phyloP scores from a whole-genome alignment of 2,888 invertebrate genomes.

The Arrhopalites spinosus region DNA sequence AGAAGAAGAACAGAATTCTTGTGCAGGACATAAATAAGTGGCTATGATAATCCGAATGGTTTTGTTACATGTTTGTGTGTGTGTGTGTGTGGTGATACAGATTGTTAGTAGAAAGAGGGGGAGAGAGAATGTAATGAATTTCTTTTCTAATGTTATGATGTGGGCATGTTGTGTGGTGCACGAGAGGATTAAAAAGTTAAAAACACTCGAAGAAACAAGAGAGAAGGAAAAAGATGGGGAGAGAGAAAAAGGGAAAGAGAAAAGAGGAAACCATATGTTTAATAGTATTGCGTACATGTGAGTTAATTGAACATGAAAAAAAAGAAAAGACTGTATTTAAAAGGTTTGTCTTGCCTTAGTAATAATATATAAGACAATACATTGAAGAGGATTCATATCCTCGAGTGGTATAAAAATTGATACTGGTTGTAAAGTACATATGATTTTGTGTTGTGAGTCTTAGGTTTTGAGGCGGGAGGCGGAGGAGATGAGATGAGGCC shows the following conservation, averaged over 20 bases:
- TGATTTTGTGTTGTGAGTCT: background rate
- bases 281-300: background rate
- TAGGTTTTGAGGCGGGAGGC: constrained; percentile 22
- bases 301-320: constrained; percentile 28
- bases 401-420: too few relatives aligned
- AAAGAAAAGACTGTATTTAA: constrained; percentile 9
- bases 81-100: background rate
- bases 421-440: background rate
- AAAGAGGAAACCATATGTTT: constrained; percentile 3
- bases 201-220: background rate
- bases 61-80: background rate
- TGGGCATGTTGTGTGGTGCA: constrained; percentile 12
- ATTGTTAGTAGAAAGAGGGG: background rate
- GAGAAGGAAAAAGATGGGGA: background rate
- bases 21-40: background rate
- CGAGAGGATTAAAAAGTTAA: background rate
- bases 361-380: background rate
- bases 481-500: constrained; percentile 28
- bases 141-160: background rate
- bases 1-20: constrained; percentile 8
- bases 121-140: constrained; percentile 22
- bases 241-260: background rate
- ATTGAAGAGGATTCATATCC: too few relatives aligned
- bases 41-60: background rate
- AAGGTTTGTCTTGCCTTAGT: background rate